phyloP scores from a whole-genome alignment of 2,888 invertebrate genomes.

The Orthosia cruda region DNA sequence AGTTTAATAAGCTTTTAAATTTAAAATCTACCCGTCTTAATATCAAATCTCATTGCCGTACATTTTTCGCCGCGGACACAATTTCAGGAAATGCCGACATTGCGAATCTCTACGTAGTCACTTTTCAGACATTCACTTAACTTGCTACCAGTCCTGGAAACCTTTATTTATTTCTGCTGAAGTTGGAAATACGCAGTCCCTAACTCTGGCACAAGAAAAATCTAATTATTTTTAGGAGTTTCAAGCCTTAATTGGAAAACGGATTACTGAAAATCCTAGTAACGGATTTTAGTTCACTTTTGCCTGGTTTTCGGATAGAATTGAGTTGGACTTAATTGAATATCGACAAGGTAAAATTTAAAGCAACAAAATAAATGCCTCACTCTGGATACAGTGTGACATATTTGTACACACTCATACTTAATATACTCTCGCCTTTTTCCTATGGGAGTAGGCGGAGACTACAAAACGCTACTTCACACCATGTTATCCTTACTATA shows the following conservation, averaged over 20 bases:
- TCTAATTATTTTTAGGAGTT: constrained; percentile 43
- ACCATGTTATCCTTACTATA: too few relatives aligned
- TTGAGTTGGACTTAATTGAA: constrained; percentile 1
- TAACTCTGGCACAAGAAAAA: constrained; percentile 29
- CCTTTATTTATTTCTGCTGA: constrained; percentile 37
- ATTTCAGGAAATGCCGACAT: constrained; percentile 15
- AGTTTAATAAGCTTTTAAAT: not conserved
- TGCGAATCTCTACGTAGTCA: constrained; percentile 26
- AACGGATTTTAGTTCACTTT: constrained; percentile 23
- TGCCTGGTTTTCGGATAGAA: not conserved
- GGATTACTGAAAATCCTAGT: constrained; percentile 53
- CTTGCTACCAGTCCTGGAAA: constrained; percentile 10
- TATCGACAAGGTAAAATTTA: not conserved
- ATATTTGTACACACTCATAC: too few relatives aligned
- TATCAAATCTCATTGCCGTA: constrained; percentile 37
- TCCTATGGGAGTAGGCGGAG: too few relatives aligned
- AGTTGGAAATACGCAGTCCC: constrained; percentile 21
- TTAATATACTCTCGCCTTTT: too few relatives aligned
- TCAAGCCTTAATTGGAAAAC: constrained; percentile 56
- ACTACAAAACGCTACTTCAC: too few relatives aligned
- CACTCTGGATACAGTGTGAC: not conserved
- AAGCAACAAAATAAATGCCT: not conserved
- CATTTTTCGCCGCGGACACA: constrained; percentile 21
- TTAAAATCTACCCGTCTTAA: constrained; percentile 17
- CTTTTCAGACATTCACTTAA: constrained; percentile 21